Base-by-base conservation (phyloP, 2,888 invertebrate species). In the Heliconius ismenius region DNA sequence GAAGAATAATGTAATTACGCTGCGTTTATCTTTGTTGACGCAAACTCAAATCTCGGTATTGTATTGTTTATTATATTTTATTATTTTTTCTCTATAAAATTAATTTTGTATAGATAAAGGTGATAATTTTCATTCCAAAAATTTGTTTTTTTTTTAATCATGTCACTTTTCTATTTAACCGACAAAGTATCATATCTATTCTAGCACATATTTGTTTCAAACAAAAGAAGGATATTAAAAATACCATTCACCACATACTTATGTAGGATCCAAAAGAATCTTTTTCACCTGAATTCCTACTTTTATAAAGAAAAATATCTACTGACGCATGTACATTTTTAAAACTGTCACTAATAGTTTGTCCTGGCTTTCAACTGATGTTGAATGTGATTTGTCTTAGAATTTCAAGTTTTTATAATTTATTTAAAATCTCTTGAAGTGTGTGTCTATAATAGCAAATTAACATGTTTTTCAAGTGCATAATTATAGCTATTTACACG, bases 21-120 rank as follows among this genome's bases (percentile, higher is more conserved):
- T 32, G 32, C 32, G 69, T 70, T 70, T 70, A 70, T 70, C 69
- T 70, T 70, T 70, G 58, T 70, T 70, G 70, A 70, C 58, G n/a
- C 70, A 70, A 58, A 32, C 32, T 13, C 15, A 54, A 70, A 58
- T 32, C 70, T 58, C 36, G 24, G n/a, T 21, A 36, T 39, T 39
- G 39, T 65, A 24, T 39, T 67, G 24, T 39, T 18, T 49, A 49
- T 18, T 65, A 32, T 36, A 65, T 36, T 36, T 4, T 26, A 62
- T 28, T 26, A 18, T 11, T 15, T 26, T n/a, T 58, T 58, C 3
- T 10, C 1, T n/a, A 10, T n/a, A n/a, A 58, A 58, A 11, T 11
- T n/a, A 4, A n/a, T 49, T 49, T 49, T 21, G 3, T 49, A 7
- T 49, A 49, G 49, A 49, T 9, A 49, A 49, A 9, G 49, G 32